Evolutionary conservation across 2,888 invertebrate genomes (phyloP), one percentile per base, ranked within the genome.

Genomic region (Ernsta delagoae): DNA sequence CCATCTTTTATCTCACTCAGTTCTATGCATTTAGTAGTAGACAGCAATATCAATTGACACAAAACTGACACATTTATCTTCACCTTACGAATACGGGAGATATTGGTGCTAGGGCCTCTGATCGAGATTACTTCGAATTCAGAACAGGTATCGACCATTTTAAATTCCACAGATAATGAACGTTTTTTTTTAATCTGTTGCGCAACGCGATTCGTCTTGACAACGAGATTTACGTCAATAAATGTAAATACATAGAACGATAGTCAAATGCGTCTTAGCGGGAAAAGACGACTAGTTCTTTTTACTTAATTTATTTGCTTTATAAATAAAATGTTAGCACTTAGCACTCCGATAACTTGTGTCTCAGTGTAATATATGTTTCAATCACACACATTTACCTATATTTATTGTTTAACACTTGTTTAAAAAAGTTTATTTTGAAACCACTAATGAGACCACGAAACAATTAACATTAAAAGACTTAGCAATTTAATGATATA

Each of bases 161-260:
- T 66, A 66, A 66, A 66, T 66, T 54, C 60, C 66, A 59, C 60
- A 66, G 65, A 65, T 65, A 65, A 57, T 60, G 53, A 53, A 66
- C 59, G 66, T 34, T 11, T 60, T 66, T 53, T 64, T 65, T 65
- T 57, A 65, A 65, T 65, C 65, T 65, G 65, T 65, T 65, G 43
- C 65, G 65, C 56, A 57, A 65, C 57, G 57, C 64, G 43, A 64
- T 63, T 64, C 54, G 64, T 64, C 63, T 63, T 64, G 64, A 43
- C 64, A 12, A n/a, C 34, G 31, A 36, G 43, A 41, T 54, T 56
- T 56, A 64, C 41, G 63, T 16, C 63, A 43, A 63, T 56, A 65
- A 36, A 45, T 57, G 64, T 57, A 45, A 57, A 64, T 56, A 56
- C n/a, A n/a, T n/a, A n/a, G 54, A 53, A 16, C n/a, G 59, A 50